These are phyloP conservation scores for Scaptomyza pallida DNA, from an alignment of 1,140 invertebrate species.

Conservation along the genomic window DNA sequence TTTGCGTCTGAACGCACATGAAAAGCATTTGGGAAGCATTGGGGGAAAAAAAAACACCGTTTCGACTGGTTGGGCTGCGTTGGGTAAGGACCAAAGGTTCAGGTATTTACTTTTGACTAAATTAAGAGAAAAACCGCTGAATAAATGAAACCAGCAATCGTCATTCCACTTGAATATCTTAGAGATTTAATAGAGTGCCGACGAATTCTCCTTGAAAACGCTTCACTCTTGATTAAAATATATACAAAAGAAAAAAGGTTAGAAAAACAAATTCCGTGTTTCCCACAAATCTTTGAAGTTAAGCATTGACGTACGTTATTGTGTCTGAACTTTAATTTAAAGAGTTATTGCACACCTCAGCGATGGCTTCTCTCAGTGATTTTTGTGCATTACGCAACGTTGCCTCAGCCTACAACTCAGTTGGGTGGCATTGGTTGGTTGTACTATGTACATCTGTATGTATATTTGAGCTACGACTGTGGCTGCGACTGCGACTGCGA, in stretches of 20 bases:
- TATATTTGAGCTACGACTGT: background rate
- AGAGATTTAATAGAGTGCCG: conserved; percentile 1
- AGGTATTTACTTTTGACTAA: conserved; percentile 38
- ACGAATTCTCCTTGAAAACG: background rate
- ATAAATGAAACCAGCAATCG: conserved; percentile 15
- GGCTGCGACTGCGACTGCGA: too few species aligned
- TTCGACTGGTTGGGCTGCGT: conserved; percentile 1
- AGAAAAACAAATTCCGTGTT: too few species aligned
- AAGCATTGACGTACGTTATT: background rate
- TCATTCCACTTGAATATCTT: conserved; percentile 10
- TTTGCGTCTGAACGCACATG: conserved; percentile 73
- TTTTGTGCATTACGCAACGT: conserved; percentile 42
- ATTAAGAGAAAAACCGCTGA: conserved; percentile 31
- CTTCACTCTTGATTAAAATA: background rate
- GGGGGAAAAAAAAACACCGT: too few species aligned
- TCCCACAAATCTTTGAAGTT: background rate
- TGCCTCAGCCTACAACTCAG: background rate
- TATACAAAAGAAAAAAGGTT: too few species aligned
- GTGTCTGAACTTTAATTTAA: too few species aligned
- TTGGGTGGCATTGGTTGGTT: background rate
- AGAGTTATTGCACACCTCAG: too few species aligned
- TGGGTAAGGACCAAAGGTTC: background rate
- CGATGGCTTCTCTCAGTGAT: conserved; percentile 20
- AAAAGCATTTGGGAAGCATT: conserved; percentile 61
- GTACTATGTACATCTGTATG: background rate